Conservation (phyloP, 1,140 invertebrate genomes). For the Papilio polytes region DNA sequence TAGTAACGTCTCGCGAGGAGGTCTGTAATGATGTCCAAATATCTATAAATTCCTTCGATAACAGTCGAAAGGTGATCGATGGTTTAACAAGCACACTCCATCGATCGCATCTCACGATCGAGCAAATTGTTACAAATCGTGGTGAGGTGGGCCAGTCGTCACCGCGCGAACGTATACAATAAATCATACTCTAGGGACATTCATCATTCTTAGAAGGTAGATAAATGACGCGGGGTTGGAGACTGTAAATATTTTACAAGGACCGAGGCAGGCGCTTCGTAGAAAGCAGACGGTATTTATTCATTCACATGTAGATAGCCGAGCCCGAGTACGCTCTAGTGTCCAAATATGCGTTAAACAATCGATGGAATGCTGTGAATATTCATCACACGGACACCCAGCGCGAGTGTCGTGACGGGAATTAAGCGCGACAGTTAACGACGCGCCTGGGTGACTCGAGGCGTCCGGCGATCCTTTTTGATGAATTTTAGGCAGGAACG, state of each 20-base stretch:
- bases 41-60: slow-evolving; percentile 79
- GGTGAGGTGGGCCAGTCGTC: slow-evolving; percentile 80
- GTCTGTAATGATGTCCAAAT: slow-evolving; percentile 78
- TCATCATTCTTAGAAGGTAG: slow-evolving; percentile 82
- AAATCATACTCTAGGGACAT: slow-evolving; percentile 79
- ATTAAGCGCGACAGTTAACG: slow-evolving; percentile 74
- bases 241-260: slow-evolving; percentile 82
- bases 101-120: slow-evolving; percentile 82
- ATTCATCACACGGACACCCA: slow-evolving; percentile 82
- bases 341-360: slow-evolving; percentile 81
- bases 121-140: slow-evolving; percentile 84
- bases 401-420: slow-evolving; percentile 77
- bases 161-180: slow-evolving; percentile 76
- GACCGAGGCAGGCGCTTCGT: slow-evolving; percentile 65
- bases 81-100: slow-evolving; percentile 74
- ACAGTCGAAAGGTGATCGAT: slow-evolving; percentile 77
- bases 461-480: slow-evolving; percentile 72
- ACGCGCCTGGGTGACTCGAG: slow-evolving; percentile 75
- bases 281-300: slow-evolving; percentile 71
- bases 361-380: slow-evolving; percentile 80
- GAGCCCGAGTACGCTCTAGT: slow-evolving; percentile 62
- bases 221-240: slow-evolving; percentile 79
- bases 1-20: slow-evolving; percentile 60
- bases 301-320: slow-evolving; percentile 75
- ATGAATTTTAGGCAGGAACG: slow-evolving; percentile 74